Evolutionary conservation across 2,888 invertebrate species (phyloP).

Genomic region (Caenorhabditis sp.): DNA sequence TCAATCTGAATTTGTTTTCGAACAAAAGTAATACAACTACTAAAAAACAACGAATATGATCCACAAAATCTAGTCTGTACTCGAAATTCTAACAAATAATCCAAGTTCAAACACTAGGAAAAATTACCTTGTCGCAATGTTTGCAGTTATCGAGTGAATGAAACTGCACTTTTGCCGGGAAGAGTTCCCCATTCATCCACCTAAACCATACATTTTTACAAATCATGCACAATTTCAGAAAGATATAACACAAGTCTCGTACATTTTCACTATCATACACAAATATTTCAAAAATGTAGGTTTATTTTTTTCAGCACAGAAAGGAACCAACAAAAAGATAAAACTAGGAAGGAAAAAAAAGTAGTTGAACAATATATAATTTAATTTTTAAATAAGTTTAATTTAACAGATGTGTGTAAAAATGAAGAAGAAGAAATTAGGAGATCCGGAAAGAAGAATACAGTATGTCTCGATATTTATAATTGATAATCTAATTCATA

Average conservation of each 20-base stretch:
- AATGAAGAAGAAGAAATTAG: not conserved
- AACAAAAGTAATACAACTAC: too few relatives aligned
- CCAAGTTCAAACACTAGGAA: too few relatives aligned
- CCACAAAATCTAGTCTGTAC: too few relatives aligned
- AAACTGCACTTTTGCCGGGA: not conserved
- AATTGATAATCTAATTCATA: slow-evolving; percentile 92
- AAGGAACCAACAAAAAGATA: slow-evolving; percentile 6
- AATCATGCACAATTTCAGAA: not conserved
- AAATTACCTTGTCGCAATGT: not conserved
- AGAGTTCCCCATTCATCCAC: not conserved
- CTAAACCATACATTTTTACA: not conserved
- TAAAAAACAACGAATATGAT: too few relatives aligned
- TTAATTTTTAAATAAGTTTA: not conserved
- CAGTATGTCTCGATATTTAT: slow-evolving; percentile 71
- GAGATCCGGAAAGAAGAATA: not conserved
- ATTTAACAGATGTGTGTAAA: not conserved
- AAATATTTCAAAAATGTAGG: not conserved
- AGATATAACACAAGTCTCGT: not conserved
- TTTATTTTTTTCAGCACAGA: not conserved
- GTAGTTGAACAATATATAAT: slow-evolving; percentile 5
- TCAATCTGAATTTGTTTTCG: too few relatives aligned
- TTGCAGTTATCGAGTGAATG: slow-evolving; percentile 1
- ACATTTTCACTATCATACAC: not conserved
- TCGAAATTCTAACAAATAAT: too few relatives aligned
- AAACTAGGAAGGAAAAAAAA: slow-evolving; percentile 1